phyloP scores from a whole-genome alignment of 2,888 invertebrate species.

The Thyatira batis region DNA sequence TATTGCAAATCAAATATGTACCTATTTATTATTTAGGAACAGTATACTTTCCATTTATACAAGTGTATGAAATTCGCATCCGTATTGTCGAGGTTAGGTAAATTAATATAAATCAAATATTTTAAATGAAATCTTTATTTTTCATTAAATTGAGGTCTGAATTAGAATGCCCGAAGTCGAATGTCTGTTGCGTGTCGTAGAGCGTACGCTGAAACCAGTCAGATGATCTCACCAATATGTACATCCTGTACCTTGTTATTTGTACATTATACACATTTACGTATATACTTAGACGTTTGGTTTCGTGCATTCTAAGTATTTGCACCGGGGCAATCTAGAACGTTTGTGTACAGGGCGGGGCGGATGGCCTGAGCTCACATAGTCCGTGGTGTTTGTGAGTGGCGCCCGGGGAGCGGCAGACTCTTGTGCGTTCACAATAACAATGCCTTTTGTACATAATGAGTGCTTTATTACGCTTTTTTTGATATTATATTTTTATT shows the following conservation, averaged over 20 bases:
- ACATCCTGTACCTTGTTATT: neutral
- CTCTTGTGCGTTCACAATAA: constrained; percentile 17
- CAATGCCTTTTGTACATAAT: constrained; percentile 62
- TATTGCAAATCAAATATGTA: neutral
- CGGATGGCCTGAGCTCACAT: neutral
- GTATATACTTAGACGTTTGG: neutral
- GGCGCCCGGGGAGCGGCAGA: constrained; percentile 8
- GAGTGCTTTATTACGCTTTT: constrained; percentile 79
- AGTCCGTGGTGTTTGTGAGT: neutral
- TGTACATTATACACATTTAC: neutral
- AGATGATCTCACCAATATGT: neutral
- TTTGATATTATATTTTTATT: constrained; percentile 68
- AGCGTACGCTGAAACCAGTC: neutral
- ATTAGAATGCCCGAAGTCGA: neutral
- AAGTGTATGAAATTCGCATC: neutral
- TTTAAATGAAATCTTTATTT: neutral
- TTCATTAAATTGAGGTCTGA: neutral
- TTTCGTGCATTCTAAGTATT: neutral
- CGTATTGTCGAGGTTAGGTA: neutral
- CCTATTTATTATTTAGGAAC: neutral
- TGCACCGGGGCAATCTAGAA: no score
- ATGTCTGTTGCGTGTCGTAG: neutral
- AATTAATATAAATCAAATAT: neutral
- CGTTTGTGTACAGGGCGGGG: neutral
- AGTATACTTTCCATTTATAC: neutral